phyloP scores from a whole-genome alignment of 2,113 vertebrate genomes.

The Antennarius striatus region DNA sequence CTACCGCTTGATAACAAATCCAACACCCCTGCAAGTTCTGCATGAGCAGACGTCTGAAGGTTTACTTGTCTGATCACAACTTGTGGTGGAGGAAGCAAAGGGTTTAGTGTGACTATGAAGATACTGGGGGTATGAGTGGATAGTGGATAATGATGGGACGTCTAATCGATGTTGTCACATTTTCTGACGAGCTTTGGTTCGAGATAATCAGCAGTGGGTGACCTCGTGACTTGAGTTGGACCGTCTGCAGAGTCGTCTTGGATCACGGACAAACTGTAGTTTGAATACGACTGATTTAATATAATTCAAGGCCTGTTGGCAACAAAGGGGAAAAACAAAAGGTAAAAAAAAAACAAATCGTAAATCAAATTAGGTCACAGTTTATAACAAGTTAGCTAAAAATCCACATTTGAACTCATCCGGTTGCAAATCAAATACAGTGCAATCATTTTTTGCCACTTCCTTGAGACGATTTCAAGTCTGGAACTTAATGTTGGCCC shows the following conservation, averaged over 20 bases:
- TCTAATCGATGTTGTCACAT: conserved; percentile 40
- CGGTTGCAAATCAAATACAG: too few relatives aligned
- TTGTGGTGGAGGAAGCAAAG: not conserved
- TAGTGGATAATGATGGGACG: conserved; percentile 5
- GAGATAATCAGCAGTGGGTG: conserved; percentile 30
- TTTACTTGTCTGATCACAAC: not conserved
- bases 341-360: too few relatives aligned
- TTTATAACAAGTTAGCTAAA: too few relatives aligned
- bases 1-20: conserved; percentile 13
- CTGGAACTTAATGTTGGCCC: too few relatives aligned
- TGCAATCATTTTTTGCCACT: too few relatives aligned
- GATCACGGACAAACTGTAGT: not conserved
- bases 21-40: not conserved
- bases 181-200: conserved; percentile 20
- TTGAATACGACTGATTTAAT: not conserved
- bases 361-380: too few relatives aligned
- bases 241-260: not conserved
- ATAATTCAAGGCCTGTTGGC: not conserved
- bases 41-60: not conserved
- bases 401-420: too few relatives aligned
- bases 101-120: not conserved
- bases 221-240: conserved; percentile 5
- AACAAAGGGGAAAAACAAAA: too few relatives aligned
- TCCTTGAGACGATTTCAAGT: too few relatives aligned
- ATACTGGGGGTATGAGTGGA: not conserved